A percentile compares a stretch with the other conserved stretches of the same genome.
Conservation (phyloP, 1,140 invertebrate species). For the Ganaspis sp. region DNA sequence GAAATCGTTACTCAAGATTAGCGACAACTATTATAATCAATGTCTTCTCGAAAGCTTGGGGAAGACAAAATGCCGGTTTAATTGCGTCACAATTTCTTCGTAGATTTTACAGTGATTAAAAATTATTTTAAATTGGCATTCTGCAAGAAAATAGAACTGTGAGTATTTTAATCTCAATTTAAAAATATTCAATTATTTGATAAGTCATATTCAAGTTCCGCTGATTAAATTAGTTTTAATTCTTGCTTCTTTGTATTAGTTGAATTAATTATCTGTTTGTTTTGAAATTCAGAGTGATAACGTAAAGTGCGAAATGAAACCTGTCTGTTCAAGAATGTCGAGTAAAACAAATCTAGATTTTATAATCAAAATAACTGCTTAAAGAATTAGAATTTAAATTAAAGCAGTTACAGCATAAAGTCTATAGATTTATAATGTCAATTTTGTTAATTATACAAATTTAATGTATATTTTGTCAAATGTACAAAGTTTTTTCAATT, state of each 20-base stretch:
- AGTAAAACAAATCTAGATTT: too few species aligned
- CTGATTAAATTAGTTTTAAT: not conserved
- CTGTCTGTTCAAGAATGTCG: not conserved
- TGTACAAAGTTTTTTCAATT: too few species aligned
- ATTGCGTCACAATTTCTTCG: constrained; percentile 1
- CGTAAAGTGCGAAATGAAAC: not conserved
- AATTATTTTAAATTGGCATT: not conserved
- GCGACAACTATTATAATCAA: not conserved
- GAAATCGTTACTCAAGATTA: not conserved
- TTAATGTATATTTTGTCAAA: too few species aligned
- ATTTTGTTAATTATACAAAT: too few species aligned
- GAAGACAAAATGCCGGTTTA: not conserved
- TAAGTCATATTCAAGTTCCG: not conserved
- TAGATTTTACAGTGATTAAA: not conserved
- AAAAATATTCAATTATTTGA: not conserved
- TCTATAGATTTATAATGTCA: too few species aligned
- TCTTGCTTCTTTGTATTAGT: not conserved
- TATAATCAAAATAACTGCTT: too few species aligned
- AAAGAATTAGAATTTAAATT: too few species aligned
- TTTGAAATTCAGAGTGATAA: not conserved
- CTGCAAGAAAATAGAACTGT: not conserved
- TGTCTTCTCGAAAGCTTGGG: not conserved
- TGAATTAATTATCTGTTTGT: not conserved
- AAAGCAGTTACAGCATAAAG: too few species aligned
- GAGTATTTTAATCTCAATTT: not conserved